Evolutionary conservation across 1,140 invertebrate genomes (phyloP).

Genomic region (Thrips palmi): DNA sequence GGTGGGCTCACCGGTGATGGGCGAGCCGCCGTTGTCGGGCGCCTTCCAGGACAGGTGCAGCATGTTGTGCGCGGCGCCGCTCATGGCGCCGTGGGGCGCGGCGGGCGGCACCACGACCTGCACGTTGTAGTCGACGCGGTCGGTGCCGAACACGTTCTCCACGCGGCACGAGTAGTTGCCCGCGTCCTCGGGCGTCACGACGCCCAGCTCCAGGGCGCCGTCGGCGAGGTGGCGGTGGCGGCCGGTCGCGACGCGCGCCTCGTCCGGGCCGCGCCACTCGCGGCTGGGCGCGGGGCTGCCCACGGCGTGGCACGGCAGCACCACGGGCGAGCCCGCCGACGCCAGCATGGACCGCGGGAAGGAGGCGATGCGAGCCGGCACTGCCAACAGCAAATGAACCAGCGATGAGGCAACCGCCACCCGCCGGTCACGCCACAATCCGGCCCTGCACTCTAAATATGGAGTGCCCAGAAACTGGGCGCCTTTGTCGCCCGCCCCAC

Average conservation of each 20-base stretch:
- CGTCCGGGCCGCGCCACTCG: constrained; percentile 17
- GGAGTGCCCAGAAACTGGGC: too few relatives aligned
- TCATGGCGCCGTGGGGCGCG: constrained; percentile 38
- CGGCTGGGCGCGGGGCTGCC: constrained; percentile 18
- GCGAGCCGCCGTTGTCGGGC: constrained; percentile 39
- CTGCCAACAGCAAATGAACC: too few relatives aligned
- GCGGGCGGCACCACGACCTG: constrained; percentile 45
- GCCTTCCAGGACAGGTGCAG: constrained; percentile 47
- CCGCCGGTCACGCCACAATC: too few relatives aligned
- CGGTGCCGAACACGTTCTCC: constrained; percentile 61
- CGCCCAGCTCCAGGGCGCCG: constrained; percentile 12
- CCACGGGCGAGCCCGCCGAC: constrained; percentile 14
- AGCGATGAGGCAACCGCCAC: too few relatives aligned
- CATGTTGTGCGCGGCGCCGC: constrained; percentile 43
- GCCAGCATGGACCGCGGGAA: constrained; percentile 35
- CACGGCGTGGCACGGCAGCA: constrained; percentile 18
- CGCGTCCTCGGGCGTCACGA: constrained; percentile 18
- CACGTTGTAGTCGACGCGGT: constrained; percentile 56
- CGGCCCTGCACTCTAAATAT: too few relatives aligned
- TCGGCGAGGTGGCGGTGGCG: too few relatives aligned
- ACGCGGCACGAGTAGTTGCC: constrained; percentile 74
- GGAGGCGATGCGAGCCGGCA: constrained; percentile 46
- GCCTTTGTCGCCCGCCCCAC: too few relatives aligned
- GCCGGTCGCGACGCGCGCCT: constrained; percentile 9
- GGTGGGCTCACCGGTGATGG: too few relatives aligned